Percentiles rank a stretch among this genome's conserved stretches.
These are phyloP conservation scores for Bos taurus DNA, from an alignment of 2,113 vertebrate genomes.

Conservation along the genomic window DNA sequence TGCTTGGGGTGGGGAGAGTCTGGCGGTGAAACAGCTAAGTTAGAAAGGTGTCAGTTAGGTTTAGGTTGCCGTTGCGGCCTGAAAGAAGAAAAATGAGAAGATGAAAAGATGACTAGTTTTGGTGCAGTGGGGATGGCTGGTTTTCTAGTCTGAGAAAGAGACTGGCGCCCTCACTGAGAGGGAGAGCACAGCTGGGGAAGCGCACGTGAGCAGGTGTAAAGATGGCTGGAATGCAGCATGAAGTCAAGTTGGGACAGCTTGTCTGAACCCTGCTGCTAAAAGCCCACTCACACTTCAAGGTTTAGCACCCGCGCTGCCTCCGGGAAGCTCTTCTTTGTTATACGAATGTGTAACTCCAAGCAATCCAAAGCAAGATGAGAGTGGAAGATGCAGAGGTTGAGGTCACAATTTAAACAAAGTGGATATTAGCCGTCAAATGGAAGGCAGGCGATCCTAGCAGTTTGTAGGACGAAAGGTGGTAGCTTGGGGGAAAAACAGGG, in stretches of 20 bases:
- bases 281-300: not conserved
- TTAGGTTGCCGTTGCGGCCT: not conserved
- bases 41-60: not conserved
- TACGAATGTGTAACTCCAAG: rapidly evolving
- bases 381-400: not conserved
- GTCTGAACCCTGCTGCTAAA: not conserved
- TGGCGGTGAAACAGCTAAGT: not conserved
- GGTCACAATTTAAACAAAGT: not conserved
- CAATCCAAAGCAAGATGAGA: not conserved
- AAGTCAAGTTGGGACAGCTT: not conserved
- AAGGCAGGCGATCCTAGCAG: not conserved
- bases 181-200: not conserved
- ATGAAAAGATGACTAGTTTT: not conserved
- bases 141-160: not conserved
- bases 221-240: not conserved
- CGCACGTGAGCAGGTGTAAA: not conserved
- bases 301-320: not conserved
- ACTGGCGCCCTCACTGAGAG: not conserved
- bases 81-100: not conserved
- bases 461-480: not conserved
- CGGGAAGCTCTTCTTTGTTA: not conserved
- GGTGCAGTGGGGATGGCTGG: not conserved
- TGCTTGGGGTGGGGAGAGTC: not conserved
- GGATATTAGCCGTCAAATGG: not conserved
- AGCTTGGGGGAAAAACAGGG: not conserved